Base-by-base conservation (phyloP, 2,888 invertebrate species). In the Acanthococcus lagerstroemiae region DNA sequence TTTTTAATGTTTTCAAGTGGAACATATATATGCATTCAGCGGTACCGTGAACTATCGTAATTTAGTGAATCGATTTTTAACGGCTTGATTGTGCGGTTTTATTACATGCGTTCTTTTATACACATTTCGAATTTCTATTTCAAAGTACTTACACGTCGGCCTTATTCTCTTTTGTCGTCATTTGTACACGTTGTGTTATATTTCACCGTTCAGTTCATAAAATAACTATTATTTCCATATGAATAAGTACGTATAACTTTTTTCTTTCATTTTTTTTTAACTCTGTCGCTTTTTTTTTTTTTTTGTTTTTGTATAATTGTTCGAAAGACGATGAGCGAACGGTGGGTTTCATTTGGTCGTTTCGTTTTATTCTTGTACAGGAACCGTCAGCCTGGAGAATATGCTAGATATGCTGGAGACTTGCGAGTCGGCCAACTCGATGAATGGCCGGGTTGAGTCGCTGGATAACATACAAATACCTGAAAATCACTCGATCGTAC, bases 151-250 rank as follows among this genome's bases (percentile, higher is more conserved):
- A 9, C 22, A 12, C 15, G 22, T 22, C 24, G 60, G 60, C 60
- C 60, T 60, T 60, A 60, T 60, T 60, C 60, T 60, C 60, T 60
- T 60, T 45, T 45, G 24, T n/a, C n/a, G n/a, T n/a, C 26, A 44
- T 60, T 45, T 46, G 25, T 25, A 46, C 25, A 26, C 26, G 27
- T 26, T 45, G 26, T 21, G 44, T 58, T 58, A 57, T 22, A 19
- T 45, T 57, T 58, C 37, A 44, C 58, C 26, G 58, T 44, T 15
- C 44, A 22, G 37, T 6, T n/a, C n/a, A n/a, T n/a, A n/a, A n/a
- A n/a, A n/a, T n/a, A n/a, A n/a, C n/a, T n/a, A n/a, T n/a, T n/a
- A n/a, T n/a, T n/a, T n/a, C n/a, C n/a, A n/a, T n/a, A n/a, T n/a
- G n/a, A n/a, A n/a, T n/a, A n/a, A n/a, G n/a, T n/a, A n/a, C n/a